These are phyloP conservation scores for Heliconius congener DNA, from an alignment of 1,140 invertebrate species.

Conservation along the genomic window DNA sequence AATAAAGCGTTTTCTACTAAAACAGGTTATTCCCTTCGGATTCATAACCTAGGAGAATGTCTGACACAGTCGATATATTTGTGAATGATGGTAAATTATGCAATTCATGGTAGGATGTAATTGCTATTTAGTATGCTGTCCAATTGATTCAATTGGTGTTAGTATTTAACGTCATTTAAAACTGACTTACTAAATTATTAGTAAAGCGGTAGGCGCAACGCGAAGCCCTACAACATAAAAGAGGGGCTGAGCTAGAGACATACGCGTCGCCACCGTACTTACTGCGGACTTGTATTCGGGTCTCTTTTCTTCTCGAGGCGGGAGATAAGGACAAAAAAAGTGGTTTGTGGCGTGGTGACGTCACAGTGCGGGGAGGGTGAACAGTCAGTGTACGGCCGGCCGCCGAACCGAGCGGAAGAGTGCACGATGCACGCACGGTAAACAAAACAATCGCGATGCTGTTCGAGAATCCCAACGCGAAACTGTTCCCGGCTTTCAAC, in stretches of 20 bases:
- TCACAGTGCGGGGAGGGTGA: conserved; percentile 53
- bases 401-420: conserved; percentile 58
- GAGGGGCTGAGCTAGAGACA: conserved; percentile 54
- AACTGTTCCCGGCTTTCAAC: conserved; percentile 79
- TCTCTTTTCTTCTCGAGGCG: conserved; percentile 37
- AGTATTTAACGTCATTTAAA: conserved; percentile 44
- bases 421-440: conserved; percentile 71
- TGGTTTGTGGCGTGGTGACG: conserved; percentile 52
- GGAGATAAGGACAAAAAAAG: conserved; percentile 43
- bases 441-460: conserved; percentile 73
- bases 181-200: conserved; percentile 49
- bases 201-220: conserved; percentile 50
- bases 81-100: background rate
- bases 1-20: conserved; percentile 31
- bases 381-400: conserved; percentile 67
- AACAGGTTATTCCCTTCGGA: conserved; percentile 31
- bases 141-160: conserved; percentile 32
- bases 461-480: conserved; percentile 79
- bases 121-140: background rate
- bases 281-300: conserved; percentile 47
- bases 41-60: conserved; percentile 25
- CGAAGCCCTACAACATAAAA: conserved; percentile 58
- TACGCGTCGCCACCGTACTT: conserved; percentile 53
- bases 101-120: conserved; percentile 9
- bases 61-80: conserved; percentile 1